phyloP scores from a whole-genome alignment of 2,113 vertebrate species.

The Felis chaus region DNA sequence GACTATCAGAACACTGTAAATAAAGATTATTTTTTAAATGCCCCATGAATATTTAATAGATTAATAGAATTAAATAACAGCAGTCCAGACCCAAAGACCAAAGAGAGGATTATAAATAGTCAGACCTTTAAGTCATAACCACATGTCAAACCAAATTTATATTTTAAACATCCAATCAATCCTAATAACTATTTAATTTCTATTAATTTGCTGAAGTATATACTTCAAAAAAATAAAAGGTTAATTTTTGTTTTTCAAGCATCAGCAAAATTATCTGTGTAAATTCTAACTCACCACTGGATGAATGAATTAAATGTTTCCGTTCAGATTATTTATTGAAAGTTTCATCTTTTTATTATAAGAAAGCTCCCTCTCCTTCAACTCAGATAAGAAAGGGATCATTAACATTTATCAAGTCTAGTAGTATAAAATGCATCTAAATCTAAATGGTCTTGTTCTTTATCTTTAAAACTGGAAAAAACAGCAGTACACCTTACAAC shows the following conservation, averaged over 20 bases:
- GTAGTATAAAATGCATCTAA: background rate
- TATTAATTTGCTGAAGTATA: background rate
- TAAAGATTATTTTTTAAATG: background rate
- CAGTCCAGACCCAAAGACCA: background rate
- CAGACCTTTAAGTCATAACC: background rate
- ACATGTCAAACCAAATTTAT: background rate
- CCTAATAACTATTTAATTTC: background rate
- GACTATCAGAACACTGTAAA: background rate
- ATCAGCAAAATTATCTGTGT: background rate
- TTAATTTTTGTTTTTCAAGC: background rate
- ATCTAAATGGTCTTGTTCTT: background rate
- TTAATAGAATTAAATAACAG: background rate
- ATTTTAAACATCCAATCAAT: background rate
- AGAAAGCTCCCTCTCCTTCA: background rate
- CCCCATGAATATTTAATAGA: background rate
- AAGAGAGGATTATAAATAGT: background rate
- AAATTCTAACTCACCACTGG: background rate
- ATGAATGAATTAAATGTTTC: background rate
- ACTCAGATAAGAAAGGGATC: background rate
- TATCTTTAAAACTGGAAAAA: background rate
- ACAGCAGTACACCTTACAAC: background rate
- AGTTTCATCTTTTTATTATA: background rate
- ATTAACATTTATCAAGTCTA: background rate
- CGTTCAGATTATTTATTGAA: background rate
- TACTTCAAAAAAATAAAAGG: background rate